phyloP scores from a whole-genome alignment of 2,888 invertebrate genomes.

The Eupeodes latifasciatus region DNA sequence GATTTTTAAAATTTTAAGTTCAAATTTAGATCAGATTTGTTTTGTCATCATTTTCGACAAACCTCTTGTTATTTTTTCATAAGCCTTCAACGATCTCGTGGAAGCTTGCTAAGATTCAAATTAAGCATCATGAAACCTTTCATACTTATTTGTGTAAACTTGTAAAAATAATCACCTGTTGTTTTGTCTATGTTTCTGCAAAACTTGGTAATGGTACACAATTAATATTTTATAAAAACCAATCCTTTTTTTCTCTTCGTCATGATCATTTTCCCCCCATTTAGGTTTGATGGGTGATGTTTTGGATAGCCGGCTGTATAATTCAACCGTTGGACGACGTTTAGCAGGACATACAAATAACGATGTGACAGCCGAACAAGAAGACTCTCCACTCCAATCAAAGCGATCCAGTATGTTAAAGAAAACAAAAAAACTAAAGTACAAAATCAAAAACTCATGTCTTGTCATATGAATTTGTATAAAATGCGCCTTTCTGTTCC shows the following conservation, averaged over 20 bases:
- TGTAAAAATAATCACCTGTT: not conserved
- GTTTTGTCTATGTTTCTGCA: not conserved
- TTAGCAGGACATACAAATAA: slow-evolving; percentile 82
- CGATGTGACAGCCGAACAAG: slow-evolving; percentile 83
- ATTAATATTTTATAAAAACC: slow-evolving; percentile 43
- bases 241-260: slow-evolving; percentile 37
- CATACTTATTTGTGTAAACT: not conserved
- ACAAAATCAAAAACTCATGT: slow-evolving; percentile 52
- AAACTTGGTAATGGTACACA: slow-evolving; percentile 60
- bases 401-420: slow-evolving; percentile 92
- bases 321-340: slow-evolving; percentile 83
- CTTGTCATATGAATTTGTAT: slow-evolving; percentile 47
- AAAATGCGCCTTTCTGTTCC: slow-evolving; percentile 41
- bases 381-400: slow-evolving; percentile 93
- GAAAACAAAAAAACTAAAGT: slow-evolving; percentile 49
- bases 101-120: too few relatives aligned
- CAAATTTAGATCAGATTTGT: too few relatives aligned
- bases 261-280: slow-evolving; percentile 58
- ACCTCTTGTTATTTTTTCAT: too few relatives aligned
- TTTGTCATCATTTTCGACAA: too few relatives aligned
- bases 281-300: slow-evolving; percentile 82
- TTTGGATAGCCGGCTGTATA: slow-evolving; percentile 78
- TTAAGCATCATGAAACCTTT: slow-evolving; percentile 22
- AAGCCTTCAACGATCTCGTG: too few relatives aligned
- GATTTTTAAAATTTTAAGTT: too few relatives aligned